phyloP scores from a whole-genome alignment of 2,888 invertebrate genomes.

The Polydrusus tereticollis region DNA sequence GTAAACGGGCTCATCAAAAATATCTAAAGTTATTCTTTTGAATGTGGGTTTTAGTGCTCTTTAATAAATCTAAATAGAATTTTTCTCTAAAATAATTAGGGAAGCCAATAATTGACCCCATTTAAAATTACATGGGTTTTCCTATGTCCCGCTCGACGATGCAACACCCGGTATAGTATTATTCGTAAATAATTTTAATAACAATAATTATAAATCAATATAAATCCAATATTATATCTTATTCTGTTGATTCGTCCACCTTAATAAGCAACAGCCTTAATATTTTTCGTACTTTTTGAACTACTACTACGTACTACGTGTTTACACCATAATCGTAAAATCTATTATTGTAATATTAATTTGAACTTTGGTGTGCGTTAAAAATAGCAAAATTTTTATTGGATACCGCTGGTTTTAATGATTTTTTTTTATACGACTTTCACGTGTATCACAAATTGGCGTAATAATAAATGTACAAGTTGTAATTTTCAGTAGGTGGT shows the following conservation, averaged over 20 bases:
- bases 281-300: background rate
- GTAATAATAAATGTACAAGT: background rate
- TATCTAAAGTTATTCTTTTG: too few species aligned
- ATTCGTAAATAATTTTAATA: too few species aligned
- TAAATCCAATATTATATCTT: background rate
- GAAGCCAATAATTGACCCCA: too few species aligned
- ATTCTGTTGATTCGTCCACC: too few species aligned
- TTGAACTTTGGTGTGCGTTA: constrained; percentile 4
- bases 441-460: background rate
- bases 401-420: background rate
- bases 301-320: constrained; percentile 9
- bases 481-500: background rate
- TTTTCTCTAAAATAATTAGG: too few species aligned
- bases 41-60: too few species aligned
- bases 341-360: constrained; percentile 18
- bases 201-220: background rate
- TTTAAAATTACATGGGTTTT: too few species aligned
- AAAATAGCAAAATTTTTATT: constrained; percentile 11
- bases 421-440: background rate
- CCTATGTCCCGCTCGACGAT: too few species aligned
- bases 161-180: too few species aligned
- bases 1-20: too few species aligned
- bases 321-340: constrained; percentile 14
- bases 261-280: background rate
- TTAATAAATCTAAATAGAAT: too few species aligned